These are phyloP conservation scores for Platichthys stellatus DNA, from an alignment of 2,113 vertebrate species.

Conservation along the genomic window DNA sequence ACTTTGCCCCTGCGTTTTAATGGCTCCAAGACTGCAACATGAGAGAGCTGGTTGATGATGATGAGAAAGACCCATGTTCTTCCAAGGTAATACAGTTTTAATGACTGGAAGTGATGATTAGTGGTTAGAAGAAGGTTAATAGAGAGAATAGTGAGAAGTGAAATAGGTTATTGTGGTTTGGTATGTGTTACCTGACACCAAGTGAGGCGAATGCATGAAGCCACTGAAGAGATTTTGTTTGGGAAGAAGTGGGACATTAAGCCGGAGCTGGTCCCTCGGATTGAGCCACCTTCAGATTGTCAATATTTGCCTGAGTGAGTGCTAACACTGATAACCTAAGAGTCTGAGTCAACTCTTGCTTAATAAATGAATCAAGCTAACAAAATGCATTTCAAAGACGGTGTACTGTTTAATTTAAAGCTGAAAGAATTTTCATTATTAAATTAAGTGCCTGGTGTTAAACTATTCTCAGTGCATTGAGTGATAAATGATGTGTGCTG, in stretches of 20 bases:
- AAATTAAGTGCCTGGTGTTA: conserved; percentile 51
- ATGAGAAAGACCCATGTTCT: conserved; percentile 27
- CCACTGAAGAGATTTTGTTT: background rate
- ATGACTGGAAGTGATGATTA: conserved; percentile 22
- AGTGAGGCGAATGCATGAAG: background rate
- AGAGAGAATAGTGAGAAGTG: background rate
- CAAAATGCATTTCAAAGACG: conserved; percentile 36
- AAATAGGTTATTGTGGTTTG: conserved; percentile 14
- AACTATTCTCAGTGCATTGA: conserved; percentile 50
- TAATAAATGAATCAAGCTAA: conserved; percentile 49
- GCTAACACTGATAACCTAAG: background rate
- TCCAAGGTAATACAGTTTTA: conserved; percentile 40
- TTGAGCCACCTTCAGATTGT: conserved; percentile 13
- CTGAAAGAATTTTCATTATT: conserved; percentile 53
- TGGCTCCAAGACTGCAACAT: conserved; percentile 13
- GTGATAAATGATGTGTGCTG: conserved; percentile 53
- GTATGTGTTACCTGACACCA: background rate
- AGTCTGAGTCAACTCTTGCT: conserved; percentile 25
- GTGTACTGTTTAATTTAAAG: conserved; percentile 50
- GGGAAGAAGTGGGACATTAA: background rate
- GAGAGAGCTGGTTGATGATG: conserved; percentile 11
- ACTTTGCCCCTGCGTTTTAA: conserved; percentile 34
- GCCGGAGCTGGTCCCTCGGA: background rate
- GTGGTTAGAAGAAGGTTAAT: background rate
- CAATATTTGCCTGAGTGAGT: conserved; percentile 27